A percentile compares a stretch with the other conserved stretches of the same genome.
Conservation (phyloP, 92 coral and sea anemone genomes). For the Epizoanthus ramosus region DNA sequence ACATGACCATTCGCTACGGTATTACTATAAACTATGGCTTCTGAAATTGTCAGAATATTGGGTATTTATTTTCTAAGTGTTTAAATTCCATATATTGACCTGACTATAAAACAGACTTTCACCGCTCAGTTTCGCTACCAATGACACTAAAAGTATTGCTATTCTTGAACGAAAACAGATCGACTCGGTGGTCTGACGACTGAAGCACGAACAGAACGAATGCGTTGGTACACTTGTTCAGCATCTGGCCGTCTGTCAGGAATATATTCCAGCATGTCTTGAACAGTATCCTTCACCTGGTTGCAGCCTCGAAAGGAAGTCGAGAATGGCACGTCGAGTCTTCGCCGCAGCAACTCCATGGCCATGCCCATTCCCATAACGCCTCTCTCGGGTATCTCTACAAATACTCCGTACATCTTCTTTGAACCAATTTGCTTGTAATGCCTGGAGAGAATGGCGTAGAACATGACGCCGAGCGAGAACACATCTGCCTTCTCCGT, state of each 20-base stretch:
- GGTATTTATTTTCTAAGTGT: too few relatives aligned
- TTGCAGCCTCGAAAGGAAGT: slow-evolving; percentile 30
- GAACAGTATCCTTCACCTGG: background rate
- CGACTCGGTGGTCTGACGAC: background rate
- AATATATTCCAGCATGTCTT: slow-evolving; percentile 18
- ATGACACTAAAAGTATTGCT: background rate
- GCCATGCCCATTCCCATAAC: slow-evolving; percentile 37
- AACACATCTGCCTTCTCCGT: slow-evolving; percentile 52
- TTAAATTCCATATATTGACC: too few relatives aligned
- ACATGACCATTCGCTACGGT: too few relatives aligned
- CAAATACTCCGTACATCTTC: slow-evolving; percentile 50
- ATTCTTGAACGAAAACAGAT: background rate
- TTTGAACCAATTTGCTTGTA: slow-evolving; percentile 9
- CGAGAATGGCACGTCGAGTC: slow-evolving; percentile 37
- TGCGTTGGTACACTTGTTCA: background rate
- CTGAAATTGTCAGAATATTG: too few relatives aligned
- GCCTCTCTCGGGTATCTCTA: slow-evolving; percentile 15
- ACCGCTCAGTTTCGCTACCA: too few relatives aligned
- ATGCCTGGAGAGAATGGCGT: slow-evolving; percentile 52
- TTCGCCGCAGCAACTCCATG: background rate
- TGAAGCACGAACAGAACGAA: background rate
- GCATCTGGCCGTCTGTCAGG: slow-evolving; percentile 15
- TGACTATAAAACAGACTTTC: too few relatives aligned
- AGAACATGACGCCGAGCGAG: slow-evolving; percentile 57
- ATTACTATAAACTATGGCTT: too few relatives aligned